Percentiles rank a stretch among this genome's conserved stretches.
phyloP scores from a whole-genome alignment of 2,888 invertebrate species.

The Troides oblongomaculatus region DNA sequence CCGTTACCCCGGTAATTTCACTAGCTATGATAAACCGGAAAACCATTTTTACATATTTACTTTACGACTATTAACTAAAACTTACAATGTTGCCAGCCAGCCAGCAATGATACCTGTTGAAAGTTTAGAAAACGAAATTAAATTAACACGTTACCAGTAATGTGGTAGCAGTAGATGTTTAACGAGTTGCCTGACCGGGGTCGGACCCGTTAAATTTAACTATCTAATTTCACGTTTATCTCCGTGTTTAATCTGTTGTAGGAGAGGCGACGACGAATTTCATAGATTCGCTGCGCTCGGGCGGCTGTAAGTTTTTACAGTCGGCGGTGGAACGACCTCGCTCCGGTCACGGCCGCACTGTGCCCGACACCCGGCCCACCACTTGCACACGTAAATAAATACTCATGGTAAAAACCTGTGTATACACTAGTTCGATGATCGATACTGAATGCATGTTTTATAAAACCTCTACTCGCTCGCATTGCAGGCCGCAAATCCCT shows the following conservation, averaged over 20 bases:
- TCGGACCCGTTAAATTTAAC: too few relatives aligned
- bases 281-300: constrained; percentile 20
- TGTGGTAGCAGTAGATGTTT: too few relatives aligned
- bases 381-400: not conserved
- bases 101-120: too few relatives aligned
- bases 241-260: constrained; percentile 18
- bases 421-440: not conserved
- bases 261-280: constrained; percentile 12
- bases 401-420: not conserved
- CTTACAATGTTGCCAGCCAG: too few relatives aligned
- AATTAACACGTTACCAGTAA: too few relatives aligned
- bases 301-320: constrained; percentile 15
- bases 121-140: too few relatives aligned
- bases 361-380: not conserved
- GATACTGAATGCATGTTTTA: not conserved
- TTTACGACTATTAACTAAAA: too few relatives aligned
- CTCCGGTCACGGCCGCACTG: constrained; percentile 18
- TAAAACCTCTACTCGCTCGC: not conserved
- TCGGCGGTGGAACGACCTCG: constrained; percentile 19
- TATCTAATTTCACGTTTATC: constrained; percentile 23
- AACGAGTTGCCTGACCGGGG: too few relatives aligned
- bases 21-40: too few relatives aligned
- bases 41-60: too few relatives aligned
- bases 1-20: too few relatives aligned
- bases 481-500: too few relatives aligned